These are phyloP conservation scores for Aleiodes alternator DNA, from an alignment of 2,888 invertebrate species.

Conservation along the genomic window DNA sequence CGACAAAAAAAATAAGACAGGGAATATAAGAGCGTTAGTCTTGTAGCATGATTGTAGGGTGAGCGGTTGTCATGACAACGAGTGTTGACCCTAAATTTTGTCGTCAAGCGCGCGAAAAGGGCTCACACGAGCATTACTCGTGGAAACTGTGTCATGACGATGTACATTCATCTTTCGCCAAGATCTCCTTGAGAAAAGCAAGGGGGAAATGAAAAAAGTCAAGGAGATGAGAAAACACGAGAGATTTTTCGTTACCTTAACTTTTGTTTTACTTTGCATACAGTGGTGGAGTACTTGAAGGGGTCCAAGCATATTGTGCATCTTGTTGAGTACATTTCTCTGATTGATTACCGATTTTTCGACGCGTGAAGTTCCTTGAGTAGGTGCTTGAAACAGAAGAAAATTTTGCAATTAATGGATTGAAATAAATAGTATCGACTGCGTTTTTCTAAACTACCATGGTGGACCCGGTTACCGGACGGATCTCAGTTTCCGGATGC, in stretches of 20 bases:
- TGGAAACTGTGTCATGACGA: slow-evolving; percentile 63
- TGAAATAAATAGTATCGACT: not conserved
- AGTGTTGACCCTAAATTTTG: slow-evolving; percentile 68
- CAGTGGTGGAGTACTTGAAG: slow-evolving; percentile 80
- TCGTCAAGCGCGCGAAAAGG: slow-evolving; percentile 51
- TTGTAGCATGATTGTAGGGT: slow-evolving; percentile 47
- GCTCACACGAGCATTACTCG: slow-evolving; percentile 56
- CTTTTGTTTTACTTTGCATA: slow-evolving; percentile 78
- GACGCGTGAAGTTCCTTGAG: slow-evolving; percentile 48
- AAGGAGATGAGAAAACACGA: not conserved
- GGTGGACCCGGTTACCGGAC: too few relatives aligned
- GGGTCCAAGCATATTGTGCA: slow-evolving; percentile 80
- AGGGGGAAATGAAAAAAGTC: not conserved
- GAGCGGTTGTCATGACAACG: slow-evolving; percentile 68
- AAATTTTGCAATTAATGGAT: slow-evolving; percentile 7
- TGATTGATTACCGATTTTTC: slow-evolving; percentile 50
- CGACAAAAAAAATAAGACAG: slow-evolving; percentile 20
- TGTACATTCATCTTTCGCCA: not conserved
- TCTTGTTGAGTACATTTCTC: slow-evolving; percentile 77
- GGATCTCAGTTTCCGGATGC: too few relatives aligned
- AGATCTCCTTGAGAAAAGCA: slow-evolving; percentile 41
- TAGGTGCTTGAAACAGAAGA: slow-evolving; percentile 61
- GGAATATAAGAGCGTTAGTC: slow-evolving; percentile 1
- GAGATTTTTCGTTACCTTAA: slow-evolving; percentile 78
- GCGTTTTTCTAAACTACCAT: too few relatives aligned